Evolutionary conservation across 2,888 invertebrate genomes (phyloP).

Genomic region (Acrocyrtus sp.): DNA sequence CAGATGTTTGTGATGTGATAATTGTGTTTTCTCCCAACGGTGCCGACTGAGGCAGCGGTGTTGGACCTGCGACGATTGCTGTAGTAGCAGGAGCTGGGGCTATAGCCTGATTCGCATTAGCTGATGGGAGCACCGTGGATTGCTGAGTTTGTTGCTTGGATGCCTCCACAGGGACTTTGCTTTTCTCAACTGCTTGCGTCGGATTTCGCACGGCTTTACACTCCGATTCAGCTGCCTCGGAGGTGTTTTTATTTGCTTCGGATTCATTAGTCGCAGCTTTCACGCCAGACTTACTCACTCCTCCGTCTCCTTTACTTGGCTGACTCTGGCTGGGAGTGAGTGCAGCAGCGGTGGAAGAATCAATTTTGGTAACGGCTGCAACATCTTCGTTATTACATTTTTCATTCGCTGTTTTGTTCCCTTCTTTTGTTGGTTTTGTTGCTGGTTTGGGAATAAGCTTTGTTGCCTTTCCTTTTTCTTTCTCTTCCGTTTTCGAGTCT

Average conservation of each 20-base stretch:
- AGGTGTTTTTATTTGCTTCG: conserved; percentile 14
- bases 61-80: conserved; percentile 6
- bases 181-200: conserved; percentile 17
- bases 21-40: conserved; percentile 33
- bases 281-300: neutral
- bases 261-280: conserved; percentile 22
- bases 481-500: conserved; percentile 26
- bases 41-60: conserved; percentile 14
- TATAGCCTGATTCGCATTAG: no score
- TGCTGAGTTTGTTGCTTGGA: conserved; percentile 4
- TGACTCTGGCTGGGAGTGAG: no score
- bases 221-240: conserved; percentile 1
- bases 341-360: no score
- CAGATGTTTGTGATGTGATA: conserved; percentile 40
- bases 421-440: conserved; percentile 19
- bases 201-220: conserved; percentile 1
- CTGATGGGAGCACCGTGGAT: conserved; percentile 18
- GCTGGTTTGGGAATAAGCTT: neutral
- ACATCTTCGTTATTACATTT: neutral
- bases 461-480: conserved; percentile 21
- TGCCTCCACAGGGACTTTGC: conserved; percentile 29
- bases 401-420: neutral
- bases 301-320: neutral
- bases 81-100: conserved; percentile 32
- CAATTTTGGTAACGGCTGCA: conserved; percentile 16